phyloP scores from a whole-genome alignment of 2,797 vertebrate genomes.

The Neosilurus hyrtlii region DNA sequence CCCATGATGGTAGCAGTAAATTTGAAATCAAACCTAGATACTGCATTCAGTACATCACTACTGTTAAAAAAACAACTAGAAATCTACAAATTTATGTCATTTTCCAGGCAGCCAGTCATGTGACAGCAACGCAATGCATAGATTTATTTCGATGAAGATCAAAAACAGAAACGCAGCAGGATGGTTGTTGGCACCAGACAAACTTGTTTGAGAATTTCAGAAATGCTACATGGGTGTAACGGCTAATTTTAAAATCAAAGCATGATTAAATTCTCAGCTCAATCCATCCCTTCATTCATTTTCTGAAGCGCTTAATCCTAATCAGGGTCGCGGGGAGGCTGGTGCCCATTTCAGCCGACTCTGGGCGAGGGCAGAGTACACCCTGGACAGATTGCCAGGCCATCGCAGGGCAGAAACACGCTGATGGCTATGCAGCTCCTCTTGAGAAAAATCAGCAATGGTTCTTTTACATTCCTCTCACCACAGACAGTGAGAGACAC shows the following conservation, averaged over 20 bases:
- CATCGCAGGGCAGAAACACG: too few species aligned
- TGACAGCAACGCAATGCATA: background rate
- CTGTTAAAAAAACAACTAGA: background rate
- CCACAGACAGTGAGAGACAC: too few species aligned
- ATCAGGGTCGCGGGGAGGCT: too few species aligned
- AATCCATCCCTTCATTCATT: too few species aligned
- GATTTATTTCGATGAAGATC: background rate
- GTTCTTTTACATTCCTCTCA: too few species aligned
- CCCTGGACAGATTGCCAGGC: too few species aligned
- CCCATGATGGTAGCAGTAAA: background rate
- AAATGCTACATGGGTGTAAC: background rate
- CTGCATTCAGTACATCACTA: background rate
- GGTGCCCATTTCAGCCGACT: too few species aligned
- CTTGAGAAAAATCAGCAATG: too few species aligned
- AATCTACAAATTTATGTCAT: background rate
- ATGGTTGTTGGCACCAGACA: background rate
- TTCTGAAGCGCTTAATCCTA: too few species aligned
- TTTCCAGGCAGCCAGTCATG: background rate
- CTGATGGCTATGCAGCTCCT: too few species aligned
- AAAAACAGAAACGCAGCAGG: background rate
- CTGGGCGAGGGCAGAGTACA: too few species aligned
- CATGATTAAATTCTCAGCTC: background rate
- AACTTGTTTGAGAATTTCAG: background rate
- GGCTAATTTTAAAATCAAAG: background rate
- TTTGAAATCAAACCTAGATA: background rate